Conservation (phyloP, 2,113 vertebrate genomes). For the Microtus oregoni region DNA sequence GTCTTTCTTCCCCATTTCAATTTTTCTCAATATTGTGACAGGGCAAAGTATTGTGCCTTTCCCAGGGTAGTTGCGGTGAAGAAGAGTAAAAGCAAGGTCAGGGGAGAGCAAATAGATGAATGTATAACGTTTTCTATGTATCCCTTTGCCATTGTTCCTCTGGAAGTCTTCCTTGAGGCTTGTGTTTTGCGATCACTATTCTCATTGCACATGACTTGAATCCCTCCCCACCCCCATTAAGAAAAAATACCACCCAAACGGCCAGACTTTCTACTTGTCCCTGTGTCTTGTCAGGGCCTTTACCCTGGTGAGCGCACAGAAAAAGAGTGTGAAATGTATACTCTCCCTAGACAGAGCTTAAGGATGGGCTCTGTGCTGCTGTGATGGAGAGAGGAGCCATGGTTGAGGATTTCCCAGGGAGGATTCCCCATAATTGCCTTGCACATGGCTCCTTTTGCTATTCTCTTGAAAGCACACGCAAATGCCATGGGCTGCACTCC, state of each 20-base stretch:
- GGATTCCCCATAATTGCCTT: conserved; percentile 61
- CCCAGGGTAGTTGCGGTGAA: conserved; percentile 90
- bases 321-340: conserved; percentile 72
- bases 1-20: conserved; percentile 95
- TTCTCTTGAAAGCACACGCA: conserved; percentile 73
- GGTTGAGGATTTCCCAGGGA: conserved; percentile 70
- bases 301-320: conserved; percentile 46
- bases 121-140: conserved; percentile 98
- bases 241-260: conserved; percentile 91
- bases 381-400: conserved; percentile 19
- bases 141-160: conserved; percentile 91
- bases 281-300: neutral
- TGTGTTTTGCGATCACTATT: conserved; percentile 91
- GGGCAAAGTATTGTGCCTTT: conserved; percentile 96
- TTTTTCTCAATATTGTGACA: conserved; percentile 98
- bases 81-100: conserved; percentile 94
- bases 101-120: conserved; percentile 99
- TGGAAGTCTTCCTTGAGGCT: conserved; percentile 88
- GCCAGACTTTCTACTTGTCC: conserved; percentile 80
- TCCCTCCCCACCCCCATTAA: conserved; percentile 55
- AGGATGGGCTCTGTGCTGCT: conserved; percentile 19
- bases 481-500: conserved; percentile 68
- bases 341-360: conserved; percentile 46
- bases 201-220: conserved; percentile 89
- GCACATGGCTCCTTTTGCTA: conserved; percentile 65